Percentiles rank a stretch among this genome's conserved stretches.
Conservation (phyloP, 2,888 invertebrate genomes). For the Folsomia manolachei region DNA sequence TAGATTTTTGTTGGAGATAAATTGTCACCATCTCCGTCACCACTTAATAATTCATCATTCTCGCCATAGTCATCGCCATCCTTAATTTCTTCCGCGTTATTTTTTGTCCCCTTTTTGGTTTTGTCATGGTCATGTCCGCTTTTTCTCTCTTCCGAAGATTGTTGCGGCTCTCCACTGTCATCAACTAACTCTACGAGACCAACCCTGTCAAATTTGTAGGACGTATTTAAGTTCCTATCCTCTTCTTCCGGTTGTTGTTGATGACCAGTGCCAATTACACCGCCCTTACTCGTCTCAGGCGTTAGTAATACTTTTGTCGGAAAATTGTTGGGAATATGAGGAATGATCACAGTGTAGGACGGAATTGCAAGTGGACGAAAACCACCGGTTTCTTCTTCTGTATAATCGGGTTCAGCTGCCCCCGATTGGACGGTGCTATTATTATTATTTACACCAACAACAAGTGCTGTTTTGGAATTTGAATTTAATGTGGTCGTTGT, state of each 20-base stretch:
- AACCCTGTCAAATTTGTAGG: conserved; percentile 27
- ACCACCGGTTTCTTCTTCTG: conserved; percentile 25
- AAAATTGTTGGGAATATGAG: conserved; percentile 42
- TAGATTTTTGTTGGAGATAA: conserved; percentile 40
- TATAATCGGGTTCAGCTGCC: conserved; percentile 6
- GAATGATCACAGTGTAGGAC: conserved; percentile 45
- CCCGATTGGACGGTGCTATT: too few species aligned
- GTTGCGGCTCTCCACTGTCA: neutral
- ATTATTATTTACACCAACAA: neutral
- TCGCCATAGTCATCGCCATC: conserved; percentile 42
- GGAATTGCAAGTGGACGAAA: conserved; percentile 42
- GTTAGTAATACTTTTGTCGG: neutral
- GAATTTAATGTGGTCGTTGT: conserved; percentile 1
- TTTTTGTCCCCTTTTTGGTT: conserved; percentile 19
- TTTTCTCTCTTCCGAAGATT: neutral
- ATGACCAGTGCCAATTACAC: neutral
- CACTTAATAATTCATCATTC: conserved; percentile 35
- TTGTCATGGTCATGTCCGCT: conserved; percentile 14
- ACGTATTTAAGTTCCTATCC: conserved; percentile 1
- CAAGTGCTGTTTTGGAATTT: neutral
- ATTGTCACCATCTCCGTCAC: conserved; percentile 19
- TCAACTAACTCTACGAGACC: conserved; percentile 15
- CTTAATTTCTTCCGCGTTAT: conserved; percentile 29
- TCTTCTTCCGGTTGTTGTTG: neutral
- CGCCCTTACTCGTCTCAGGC: neutral